Conservation (phyloP, 1,140 invertebrate species). For the Andricus grossulariae region DNA sequence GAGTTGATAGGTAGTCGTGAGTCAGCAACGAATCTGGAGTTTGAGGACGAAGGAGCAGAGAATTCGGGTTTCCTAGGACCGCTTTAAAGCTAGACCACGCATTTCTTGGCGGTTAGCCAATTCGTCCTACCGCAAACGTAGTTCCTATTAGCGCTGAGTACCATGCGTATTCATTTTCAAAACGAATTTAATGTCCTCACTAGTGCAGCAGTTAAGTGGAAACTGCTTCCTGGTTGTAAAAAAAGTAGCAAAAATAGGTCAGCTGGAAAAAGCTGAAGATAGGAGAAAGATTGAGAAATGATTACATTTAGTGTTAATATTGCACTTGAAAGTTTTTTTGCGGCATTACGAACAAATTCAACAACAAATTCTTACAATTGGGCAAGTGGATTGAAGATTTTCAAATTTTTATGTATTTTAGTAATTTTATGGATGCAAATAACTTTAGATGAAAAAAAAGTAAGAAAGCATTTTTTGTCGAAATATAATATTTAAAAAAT, state of each 20-base stretch:
- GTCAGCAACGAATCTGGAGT: background rate
- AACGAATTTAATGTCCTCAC: slow-evolving; percentile 43
- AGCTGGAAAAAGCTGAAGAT: background rate
- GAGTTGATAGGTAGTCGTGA: background rate
- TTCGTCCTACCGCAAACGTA: slow-evolving; percentile 33
- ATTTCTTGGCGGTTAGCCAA: slow-evolving; percentile 52
- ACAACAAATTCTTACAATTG: no score
- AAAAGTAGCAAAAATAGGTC: no score
- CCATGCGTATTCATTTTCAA: slow-evolving; percentile 54
- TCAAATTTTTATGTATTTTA: no score
- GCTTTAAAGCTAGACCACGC: slow-evolving; percentile 40
- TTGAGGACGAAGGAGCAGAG: background rate
- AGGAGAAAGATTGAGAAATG: no score
- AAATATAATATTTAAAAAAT: no score
- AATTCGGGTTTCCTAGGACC: slow-evolving; percentile 24
- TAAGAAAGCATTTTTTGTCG: no score
- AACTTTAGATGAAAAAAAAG: no score
- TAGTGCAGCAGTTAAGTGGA: background rate
- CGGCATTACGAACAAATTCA: no score
- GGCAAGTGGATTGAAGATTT: no score
- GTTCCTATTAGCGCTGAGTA: slow-evolving; percentile 35
- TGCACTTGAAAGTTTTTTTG: no score
- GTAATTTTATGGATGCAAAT: no score
- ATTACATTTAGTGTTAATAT: no score
- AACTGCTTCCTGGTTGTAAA: background rate